A percentile compares a stretch with the other conserved stretches of the same genome.
phyloP scores from a whole-genome alignment of 2,113 vertebrate species.

The Gallinago undulata region DNA sequence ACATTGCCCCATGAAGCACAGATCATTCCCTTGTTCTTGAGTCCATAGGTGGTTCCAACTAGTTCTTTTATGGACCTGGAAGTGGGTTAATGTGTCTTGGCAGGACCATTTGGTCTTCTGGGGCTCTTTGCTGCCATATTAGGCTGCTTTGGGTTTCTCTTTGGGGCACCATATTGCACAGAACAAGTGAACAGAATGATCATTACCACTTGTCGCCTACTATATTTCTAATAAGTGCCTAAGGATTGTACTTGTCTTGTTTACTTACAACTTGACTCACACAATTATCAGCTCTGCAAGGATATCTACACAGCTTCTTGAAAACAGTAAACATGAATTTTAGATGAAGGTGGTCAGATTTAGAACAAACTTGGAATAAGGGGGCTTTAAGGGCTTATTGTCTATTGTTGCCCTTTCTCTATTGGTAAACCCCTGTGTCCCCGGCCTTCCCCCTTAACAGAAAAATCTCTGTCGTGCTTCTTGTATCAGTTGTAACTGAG shows the following conservation, averaged over 20 bases:
- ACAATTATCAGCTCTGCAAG: background rate
- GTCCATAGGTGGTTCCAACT: background rate
- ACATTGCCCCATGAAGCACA: background rate
- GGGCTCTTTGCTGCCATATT: background rate
- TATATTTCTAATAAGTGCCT: background rate
- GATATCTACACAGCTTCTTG: background rate
- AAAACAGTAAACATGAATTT: background rate
- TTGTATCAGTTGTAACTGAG: background rate
- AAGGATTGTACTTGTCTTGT: background rate
- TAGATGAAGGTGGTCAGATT: background rate
- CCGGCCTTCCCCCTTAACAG: background rate
- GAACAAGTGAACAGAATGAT: background rate
- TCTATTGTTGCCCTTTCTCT: background rate
- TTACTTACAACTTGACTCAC: background rate
- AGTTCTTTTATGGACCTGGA: background rate
- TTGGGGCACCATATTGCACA: background rate
- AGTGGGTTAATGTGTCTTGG: background rate
- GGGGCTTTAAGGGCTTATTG: background rate
- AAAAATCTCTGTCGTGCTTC: background rate
- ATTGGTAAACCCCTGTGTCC: background rate
- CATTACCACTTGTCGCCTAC: background rate
- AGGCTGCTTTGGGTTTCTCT: background rate
- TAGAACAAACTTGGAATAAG: background rate
- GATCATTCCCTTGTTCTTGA: background rate
- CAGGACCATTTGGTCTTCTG: background rate